These are phyloP conservation scores for Euthynnus affinis DNA, from an alignment of 2,797 vertebrate species.

Conservation along the genomic window DNA sequence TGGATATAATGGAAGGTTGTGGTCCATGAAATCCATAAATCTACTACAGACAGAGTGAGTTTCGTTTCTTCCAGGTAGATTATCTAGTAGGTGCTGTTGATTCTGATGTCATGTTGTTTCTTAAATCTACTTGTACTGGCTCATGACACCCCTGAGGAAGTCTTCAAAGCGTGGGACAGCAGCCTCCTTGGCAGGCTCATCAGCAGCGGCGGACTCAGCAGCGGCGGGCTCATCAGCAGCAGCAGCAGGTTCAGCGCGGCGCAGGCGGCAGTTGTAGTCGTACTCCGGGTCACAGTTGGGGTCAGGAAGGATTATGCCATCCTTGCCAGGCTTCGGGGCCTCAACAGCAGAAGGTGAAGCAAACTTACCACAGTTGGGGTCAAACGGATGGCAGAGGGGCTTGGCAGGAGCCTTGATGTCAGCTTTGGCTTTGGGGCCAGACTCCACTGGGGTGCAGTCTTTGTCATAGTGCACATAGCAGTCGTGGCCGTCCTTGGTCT, in stretches of 20 bases:
- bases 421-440: slow-evolving; percentile 54
- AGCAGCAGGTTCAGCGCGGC: slow-evolving; percentile 57
- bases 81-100: slow-evolving; percentile 4
- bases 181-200: slow-evolving; percentile 52
- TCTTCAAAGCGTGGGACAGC: slow-evolving; percentile 76
- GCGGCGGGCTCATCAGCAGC: slow-evolving; percentile 52
- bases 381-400: slow-evolving; percentile 84
- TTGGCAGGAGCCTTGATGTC: slow-evolving; percentile 61
- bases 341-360: slow-evolving; percentile 36
- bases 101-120: neutral
- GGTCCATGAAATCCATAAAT: slow-evolving; percentile 42
- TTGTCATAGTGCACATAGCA: slow-evolving; percentile 88
- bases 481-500: slow-evolving; percentile 87
- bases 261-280: slow-evolving; percentile 87
- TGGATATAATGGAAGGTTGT: slow-evolving; percentile 4
- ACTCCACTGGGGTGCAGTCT: slow-evolving; percentile 81
- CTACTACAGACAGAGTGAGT: slow-evolving; percentile 8
- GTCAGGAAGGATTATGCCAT: slow-evolving; percentile 82
- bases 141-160: slow-evolving; percentile 79
- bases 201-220: slow-evolving; percentile 53
- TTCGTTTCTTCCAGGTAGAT: slow-evolving; percentile 16
- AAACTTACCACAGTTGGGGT: slow-evolving; percentile 82
- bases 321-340: slow-evolving; percentile 44
- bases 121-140: slow-evolving; percentile 77
- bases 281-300: slow-evolving; percentile 87